A percentile compares a stretch with the other conserved stretches of the same genome.
These are phyloP conservation scores for Strigamia transsilvanica DNA, from an alignment of 2,888 invertebrate genomes.

Conservation along the genomic window DNA sequence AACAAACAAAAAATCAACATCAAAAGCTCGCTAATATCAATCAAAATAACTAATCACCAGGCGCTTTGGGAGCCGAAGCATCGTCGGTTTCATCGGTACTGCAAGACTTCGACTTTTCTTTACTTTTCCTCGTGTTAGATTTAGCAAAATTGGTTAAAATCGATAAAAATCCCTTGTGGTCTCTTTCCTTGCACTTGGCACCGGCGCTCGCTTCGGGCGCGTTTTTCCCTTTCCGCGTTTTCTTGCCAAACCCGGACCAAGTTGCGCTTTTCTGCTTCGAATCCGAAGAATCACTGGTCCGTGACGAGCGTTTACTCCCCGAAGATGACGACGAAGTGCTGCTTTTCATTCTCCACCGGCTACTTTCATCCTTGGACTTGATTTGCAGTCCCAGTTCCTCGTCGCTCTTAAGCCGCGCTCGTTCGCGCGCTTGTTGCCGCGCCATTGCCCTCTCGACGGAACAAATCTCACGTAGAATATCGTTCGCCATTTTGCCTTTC, in stretches of 20 bases:
- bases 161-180: slow-evolving; percentile 56
- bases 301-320: background rate
- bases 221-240: slow-evolving; percentile 52
- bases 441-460: slow-evolving; percentile 68
- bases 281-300: background rate
- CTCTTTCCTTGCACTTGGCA: slow-evolving; percentile 57
- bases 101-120: slow-evolving; percentile 25
- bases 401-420: slow-evolving; percentile 75
- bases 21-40: slow-evolving; percentile 61
- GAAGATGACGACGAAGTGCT: slow-evolving; percentile 12
- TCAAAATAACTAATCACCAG: slow-evolving; percentile 52
- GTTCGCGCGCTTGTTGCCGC: slow-evolving; percentile 71
- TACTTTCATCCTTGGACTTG: background rate
- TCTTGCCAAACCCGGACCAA: slow-evolving; percentile 52
- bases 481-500: slow-evolving; percentile 58
- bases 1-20: slow-evolving; percentile 53
- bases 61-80: background rate
- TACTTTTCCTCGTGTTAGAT: slow-evolving; percentile 58
- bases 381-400: slow-evolving; percentile 72
- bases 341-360: slow-evolving; percentile 16
- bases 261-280: slow-evolving; percentile 32
- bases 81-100: background rate
- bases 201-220: background rate
- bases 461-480: slow-evolving; percentile 58
- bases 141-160: slow-evolving; percentile 57